A percentile compares a stretch with the other conserved stretches of the same genome.
These are phyloP conservation scores for Perca fluviatilis DNA, from an alignment of 2,113 vertebrate species.

Conservation along the genomic window DNA sequence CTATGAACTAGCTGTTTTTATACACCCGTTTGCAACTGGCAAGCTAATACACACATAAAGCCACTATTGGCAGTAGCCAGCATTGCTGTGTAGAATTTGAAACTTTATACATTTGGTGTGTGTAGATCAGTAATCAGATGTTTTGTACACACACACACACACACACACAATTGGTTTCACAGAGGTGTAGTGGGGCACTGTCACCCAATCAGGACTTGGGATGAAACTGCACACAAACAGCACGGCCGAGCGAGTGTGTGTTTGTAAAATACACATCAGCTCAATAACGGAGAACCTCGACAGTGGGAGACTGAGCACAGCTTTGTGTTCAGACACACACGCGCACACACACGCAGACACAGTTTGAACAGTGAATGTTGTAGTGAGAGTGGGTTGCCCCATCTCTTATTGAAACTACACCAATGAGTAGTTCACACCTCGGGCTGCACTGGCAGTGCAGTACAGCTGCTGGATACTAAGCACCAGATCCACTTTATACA, in stretches of 20 bases:
- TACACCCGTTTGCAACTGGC: constrained; percentile 27
- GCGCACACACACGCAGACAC: neutral
- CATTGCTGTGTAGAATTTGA: constrained; percentile 41
- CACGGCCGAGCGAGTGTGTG: constrained; percentile 12
- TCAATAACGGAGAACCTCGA: constrained; percentile 44
- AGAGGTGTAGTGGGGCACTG: constrained; percentile 8
- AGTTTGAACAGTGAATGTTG: constrained; percentile 23
- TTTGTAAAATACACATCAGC: constrained; percentile 42
- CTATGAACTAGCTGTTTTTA: constrained; percentile 33
- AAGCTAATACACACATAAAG: constrained; percentile 71
- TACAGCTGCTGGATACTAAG: constrained; percentile 37
- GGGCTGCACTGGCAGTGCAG: constrained; percentile 21
- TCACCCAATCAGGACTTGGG: constrained; percentile 32
- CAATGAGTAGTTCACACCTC: constrained; percentile 13
- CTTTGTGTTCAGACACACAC: constrained; percentile 18
- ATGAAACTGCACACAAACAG: constrained; percentile 25
- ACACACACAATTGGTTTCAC: constrained; percentile 28
- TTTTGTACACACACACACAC: neutral
- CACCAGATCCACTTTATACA: constrained; percentile 55
- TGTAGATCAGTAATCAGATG: constrained; percentile 25
- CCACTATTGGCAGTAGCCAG: constrained; percentile 61
- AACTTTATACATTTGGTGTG: constrained; percentile 65
- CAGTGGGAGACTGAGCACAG: constrained; percentile 65
- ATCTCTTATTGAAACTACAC: constrained; percentile 29
- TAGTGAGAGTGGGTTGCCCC: neutral